These are phyloP conservation scores for Artibeus lituratus DNA, from an alignment of 2,797 vertebrate genomes.

Conservation along the genomic window DNA sequence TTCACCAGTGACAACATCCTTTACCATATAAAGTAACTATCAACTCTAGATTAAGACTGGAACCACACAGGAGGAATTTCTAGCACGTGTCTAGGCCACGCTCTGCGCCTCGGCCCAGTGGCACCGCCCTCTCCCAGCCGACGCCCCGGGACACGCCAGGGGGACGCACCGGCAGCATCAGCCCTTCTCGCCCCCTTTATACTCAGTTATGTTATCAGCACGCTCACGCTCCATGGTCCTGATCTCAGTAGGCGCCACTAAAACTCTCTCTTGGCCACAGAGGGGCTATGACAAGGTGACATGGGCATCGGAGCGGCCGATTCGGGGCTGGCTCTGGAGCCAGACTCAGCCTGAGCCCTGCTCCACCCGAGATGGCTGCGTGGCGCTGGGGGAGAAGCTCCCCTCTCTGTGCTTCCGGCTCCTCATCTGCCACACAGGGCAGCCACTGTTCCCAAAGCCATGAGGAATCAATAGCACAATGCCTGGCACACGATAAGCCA, in stretches of 20 bases:
- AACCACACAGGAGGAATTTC: not conserved
- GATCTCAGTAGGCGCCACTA: not conserved
- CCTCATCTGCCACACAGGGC: not conserved
- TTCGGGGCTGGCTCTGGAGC: not conserved
- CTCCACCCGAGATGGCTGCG: not conserved
- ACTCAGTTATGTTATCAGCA: not conserved
- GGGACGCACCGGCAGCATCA: not conserved
- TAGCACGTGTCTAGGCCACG: not conserved
- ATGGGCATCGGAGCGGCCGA: not conserved
- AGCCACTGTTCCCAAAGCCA: not conserved
- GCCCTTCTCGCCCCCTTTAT: not conserved
- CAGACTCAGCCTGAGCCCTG: not conserved
- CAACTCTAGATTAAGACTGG: constrained; percentile 8
- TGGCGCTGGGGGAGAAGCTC: not conserved
- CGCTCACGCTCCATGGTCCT: not conserved
- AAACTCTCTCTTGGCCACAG: not conserved
- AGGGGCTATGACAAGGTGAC: not conserved
- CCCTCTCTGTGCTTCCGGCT: not conserved
- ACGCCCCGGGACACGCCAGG: not conserved
- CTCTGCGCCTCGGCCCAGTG: not conserved
- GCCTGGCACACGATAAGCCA: not conserved
- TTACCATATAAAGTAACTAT: constrained; percentile 56
- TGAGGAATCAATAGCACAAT: not conserved
- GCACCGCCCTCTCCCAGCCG: not conserved
- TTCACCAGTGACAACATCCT: constrained; percentile 27